phyloP scores from a whole-genome alignment of 1,140 invertebrate genomes.

The Ceratosolen solmsi region DNA sequence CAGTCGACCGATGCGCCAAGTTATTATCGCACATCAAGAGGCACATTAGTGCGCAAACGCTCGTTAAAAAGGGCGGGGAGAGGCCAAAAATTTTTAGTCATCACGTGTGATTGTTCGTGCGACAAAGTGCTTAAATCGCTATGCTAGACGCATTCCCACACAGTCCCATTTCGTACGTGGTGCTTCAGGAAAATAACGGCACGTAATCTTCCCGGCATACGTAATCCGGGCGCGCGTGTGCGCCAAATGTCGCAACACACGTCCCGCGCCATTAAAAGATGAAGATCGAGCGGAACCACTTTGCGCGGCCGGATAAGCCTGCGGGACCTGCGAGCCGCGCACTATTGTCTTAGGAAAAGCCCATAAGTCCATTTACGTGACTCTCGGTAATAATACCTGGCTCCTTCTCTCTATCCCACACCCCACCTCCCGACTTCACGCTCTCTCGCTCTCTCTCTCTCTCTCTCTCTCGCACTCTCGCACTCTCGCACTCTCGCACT shows the following conservation, averaged over 20 bases:
- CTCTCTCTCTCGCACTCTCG: no score
- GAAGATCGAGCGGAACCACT: neutral
- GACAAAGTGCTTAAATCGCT: no score
- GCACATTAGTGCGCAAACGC: no score
- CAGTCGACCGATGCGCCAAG: no score
- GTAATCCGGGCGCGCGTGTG: constrained; percentile 28
- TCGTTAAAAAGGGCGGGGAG: no score
- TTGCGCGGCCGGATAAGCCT: neutral
- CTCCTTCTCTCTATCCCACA: no score
- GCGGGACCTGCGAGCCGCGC: constrained; percentile 9
- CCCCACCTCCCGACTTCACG: no score
- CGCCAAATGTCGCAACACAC: constrained; percentile 15
- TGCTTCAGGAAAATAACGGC: neutral
- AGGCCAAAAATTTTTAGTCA: neutral
- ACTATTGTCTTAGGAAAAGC: constrained; percentile 31
- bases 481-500: no score
- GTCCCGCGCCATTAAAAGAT: neutral
- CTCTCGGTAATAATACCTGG: constrained; percentile 14
- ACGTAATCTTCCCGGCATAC: neutral
- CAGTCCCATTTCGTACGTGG: neutral
- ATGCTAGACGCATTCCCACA: no score
- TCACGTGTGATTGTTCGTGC: neutral
- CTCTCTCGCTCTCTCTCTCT: no score
- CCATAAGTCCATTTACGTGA: constrained; percentile 39
- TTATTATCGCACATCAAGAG: no score